A percentile compares a stretch with the other conserved stretches of the same genome.
These are phyloP conservation scores for Sapajus apella DNA, from an alignment of 2,113 vertebrate species.

Conservation along the genomic window DNA sequence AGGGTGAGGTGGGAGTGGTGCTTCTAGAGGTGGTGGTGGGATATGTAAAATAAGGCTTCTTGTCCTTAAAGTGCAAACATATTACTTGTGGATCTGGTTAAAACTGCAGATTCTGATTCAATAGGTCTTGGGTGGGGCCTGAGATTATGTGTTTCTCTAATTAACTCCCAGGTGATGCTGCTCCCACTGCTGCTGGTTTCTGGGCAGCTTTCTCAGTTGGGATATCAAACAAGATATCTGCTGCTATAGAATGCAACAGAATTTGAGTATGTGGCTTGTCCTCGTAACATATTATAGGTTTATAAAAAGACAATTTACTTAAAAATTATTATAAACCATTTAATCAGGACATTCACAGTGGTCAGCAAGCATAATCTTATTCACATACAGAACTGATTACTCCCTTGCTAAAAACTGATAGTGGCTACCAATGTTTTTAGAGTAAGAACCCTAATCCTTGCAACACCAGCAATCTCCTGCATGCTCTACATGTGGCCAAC, in stretches of 20 bases:
- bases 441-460: not conserved
- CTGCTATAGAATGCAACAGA: not conserved
- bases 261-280: not conserved
- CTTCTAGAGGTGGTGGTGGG: not conserved
- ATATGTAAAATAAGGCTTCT: not conserved
- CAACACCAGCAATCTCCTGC: not conserved
- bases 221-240: not conserved
- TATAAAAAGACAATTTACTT: constrained; percentile 8
- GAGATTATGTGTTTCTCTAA: not conserved
- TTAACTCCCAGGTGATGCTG: not conserved
- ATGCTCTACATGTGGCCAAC: not conserved
- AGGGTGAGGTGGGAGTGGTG: not conserved
- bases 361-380: not conserved
- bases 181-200: not conserved
- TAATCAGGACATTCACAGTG: not conserved
- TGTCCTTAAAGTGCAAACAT: not conserved
- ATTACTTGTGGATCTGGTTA: not conserved
- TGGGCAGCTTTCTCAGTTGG: not conserved
- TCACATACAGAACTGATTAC: not conserved
- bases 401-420: not conserved
- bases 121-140: not conserved
- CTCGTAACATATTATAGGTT: not conserved
- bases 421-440: not conserved
- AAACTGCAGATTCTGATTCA: not conserved
- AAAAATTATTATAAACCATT: not conserved